Evolutionary conservation across 2,888 invertebrate species (phyloP).

Genomic region (Melanchra persicariae): DNA sequence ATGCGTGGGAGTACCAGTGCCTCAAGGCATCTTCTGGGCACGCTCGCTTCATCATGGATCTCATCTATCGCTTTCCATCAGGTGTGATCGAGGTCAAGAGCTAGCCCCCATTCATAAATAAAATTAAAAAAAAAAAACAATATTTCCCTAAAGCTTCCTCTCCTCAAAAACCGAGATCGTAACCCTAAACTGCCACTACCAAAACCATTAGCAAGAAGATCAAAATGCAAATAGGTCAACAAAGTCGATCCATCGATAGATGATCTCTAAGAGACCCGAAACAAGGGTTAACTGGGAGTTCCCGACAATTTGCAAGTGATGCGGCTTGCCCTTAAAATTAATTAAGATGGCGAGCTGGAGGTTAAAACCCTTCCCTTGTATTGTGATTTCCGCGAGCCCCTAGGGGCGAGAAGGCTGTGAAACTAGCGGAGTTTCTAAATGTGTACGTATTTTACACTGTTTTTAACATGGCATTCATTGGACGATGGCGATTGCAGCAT

Average conservation of each 20-base stretch:
- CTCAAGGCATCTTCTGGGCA: no score
- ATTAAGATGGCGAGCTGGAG: conserved; percentile 51
- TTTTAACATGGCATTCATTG: no score
- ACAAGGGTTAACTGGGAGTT: conserved; percentile 56
- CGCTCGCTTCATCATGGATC: no score
- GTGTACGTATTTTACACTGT: not conserved
- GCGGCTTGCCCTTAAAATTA: conserved; percentile 60
- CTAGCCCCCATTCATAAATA: no score
- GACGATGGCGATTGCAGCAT: no score
- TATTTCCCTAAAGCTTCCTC: no score
- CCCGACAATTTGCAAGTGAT: conserved; percentile 62
- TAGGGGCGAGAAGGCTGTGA: conserved; percentile 27
- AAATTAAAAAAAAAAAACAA: no score
- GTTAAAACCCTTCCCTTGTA: conserved; percentile 62
- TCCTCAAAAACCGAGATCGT: conserved; percentile 1
- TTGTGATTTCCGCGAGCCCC: conserved; percentile 42
- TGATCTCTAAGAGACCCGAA: conserved; percentile 48
- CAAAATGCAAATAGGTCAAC: conserved; percentile 57
- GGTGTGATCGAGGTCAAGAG: no score
- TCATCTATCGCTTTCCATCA: no score
- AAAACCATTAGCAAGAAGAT: conserved; percentile 33
- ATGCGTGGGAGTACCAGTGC: no score
- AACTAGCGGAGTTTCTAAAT: conserved; percentile 36
- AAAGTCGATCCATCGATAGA: conserved; percentile 55
- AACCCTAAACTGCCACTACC: conserved; percentile 22